These are phyloP conservation scores for Gallinago media DNA, from an alignment of 2,113 vertebrate genomes.

Conservation along the genomic window DNA sequence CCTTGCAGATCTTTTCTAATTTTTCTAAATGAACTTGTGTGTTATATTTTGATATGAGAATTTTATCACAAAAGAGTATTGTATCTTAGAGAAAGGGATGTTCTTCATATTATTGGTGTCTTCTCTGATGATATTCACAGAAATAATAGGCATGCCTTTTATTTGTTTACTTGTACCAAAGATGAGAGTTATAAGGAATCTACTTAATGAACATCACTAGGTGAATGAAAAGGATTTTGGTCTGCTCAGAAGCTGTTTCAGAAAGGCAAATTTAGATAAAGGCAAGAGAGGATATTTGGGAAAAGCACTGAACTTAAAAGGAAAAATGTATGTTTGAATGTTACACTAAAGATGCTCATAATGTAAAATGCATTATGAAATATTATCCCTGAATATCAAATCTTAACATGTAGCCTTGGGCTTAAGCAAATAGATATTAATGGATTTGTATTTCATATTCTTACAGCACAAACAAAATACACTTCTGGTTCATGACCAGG, in stretches of 20 bases:
- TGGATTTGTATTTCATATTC: neutral
- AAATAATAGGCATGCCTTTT: neutral
- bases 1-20: neutral
- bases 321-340: slow-evolving; percentile 43
- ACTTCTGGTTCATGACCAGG: neutral
- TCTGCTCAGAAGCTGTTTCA: slow-evolving; percentile 49
- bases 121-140: neutral
- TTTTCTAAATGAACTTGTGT: neutral
- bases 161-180: slow-evolving; percentile 20
- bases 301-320: slow-evolving; percentile 54
- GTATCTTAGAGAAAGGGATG: neutral
- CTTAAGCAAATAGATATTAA: neutral
- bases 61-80: neutral
- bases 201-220: slow-evolving; percentile 47
- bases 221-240: slow-evolving; percentile 57
- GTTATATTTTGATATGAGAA: neutral
- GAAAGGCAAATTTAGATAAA: slow-evolving; percentile 43
- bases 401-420: neutral
- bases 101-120: neutral
- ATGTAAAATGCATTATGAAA: slow-evolving; percentile 38
- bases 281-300: slow-evolving; percentile 37
- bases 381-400: neutral
- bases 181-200: slow-evolving; percentile 53
- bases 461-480: neutral
- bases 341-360: slow-evolving; percentile 30